Percentiles rank a stretch among this genome's conserved stretches.
phyloP scores from a whole-genome alignment of 2,113 vertebrate species.

The Myotis brandtii region DNA sequence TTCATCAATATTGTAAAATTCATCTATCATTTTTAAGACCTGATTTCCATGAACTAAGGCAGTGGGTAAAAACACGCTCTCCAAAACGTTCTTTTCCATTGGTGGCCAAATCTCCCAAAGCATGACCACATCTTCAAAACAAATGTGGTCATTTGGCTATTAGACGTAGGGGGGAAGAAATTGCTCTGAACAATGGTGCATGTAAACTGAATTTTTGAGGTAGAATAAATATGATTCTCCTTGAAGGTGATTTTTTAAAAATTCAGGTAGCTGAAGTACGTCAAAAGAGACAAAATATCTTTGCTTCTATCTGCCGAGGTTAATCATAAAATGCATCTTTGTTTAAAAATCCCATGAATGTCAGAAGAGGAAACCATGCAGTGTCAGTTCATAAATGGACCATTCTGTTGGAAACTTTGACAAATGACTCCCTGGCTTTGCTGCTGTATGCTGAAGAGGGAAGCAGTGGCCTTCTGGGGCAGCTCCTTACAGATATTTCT shows the following conservation, averaged over 20 bases:
- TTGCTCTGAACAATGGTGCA: slow-evolving; percentile 55
- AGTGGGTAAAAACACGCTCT: neutral
- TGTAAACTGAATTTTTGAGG: slow-evolving; percentile 65
- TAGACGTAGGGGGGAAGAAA: slow-evolving; percentile 40
- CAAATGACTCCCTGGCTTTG: slow-evolving; percentile 78
- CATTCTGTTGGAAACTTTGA: slow-evolving; percentile 75
- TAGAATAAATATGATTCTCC: slow-evolving; percentile 73
- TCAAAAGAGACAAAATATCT: slow-evolving; percentile 76
- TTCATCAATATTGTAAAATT: slow-evolving; percentile 37
- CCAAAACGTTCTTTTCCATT: slow-evolving; percentile 47
- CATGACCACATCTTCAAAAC: slow-evolving; percentile 46
- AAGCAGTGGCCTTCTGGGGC: slow-evolving; percentile 84
- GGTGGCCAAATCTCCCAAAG: slow-evolving; percentile 47
- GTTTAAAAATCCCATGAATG: slow-evolving; percentile 81
- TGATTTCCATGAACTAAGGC: slow-evolving; percentile 17
- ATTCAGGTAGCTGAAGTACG: slow-evolving; percentile 72
- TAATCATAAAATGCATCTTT: slow-evolving; percentile 79
- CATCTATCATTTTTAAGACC: slow-evolving; percentile 40
- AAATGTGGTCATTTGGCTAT: slow-evolving; percentile 62
- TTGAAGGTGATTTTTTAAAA: slow-evolving; percentile 77
- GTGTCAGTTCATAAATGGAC: slow-evolving; percentile 74
- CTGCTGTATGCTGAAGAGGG: slow-evolving; percentile 78
- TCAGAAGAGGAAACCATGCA: slow-evolving; percentile 74
- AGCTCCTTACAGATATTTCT: slow-evolving; percentile 84
- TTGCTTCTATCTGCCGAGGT: slow-evolving; percentile 66